phyloP scores from a whole-genome alignment of 2,797 vertebrate genomes.

The Mormyrus hasselquistii region DNA sequence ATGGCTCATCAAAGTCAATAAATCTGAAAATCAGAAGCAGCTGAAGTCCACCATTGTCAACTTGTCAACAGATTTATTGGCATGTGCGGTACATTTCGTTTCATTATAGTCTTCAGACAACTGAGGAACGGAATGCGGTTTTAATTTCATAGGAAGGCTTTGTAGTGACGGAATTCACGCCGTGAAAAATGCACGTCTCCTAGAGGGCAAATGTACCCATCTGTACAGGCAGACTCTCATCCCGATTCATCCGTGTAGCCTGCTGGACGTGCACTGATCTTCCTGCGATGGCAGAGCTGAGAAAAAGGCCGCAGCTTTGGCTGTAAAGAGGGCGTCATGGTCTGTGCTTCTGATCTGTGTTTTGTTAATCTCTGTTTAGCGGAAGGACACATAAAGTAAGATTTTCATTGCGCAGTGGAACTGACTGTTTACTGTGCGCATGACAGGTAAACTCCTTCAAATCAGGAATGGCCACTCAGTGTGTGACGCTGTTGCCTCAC shows the following conservation, averaged over 20 bases:
- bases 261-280: not conserved
- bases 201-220: not conserved
- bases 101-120: not conserved
- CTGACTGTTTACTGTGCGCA: not conserved
- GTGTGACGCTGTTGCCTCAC: no score
- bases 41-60: not conserved
- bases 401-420: not conserved
- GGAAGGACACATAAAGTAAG: not conserved
- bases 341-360: not conserved
- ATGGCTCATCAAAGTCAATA: not conserved
- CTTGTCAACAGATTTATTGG: not conserved
- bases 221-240: not conserved
- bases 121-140: not conserved
- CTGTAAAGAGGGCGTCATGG: not conserved
- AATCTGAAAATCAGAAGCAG: not conserved
- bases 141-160: not conserved
- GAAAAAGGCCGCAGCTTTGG: not conserved
- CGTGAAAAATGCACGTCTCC: not conserved
- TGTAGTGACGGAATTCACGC: not conserved
- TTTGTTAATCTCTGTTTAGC: not conserved
- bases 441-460: not conserved
- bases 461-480: not conserved
- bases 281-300: not conserved
- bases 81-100: not conserved
- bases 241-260: not conserved